A percentile compares a stretch with the other conserved stretches of the same genome.
Conservation (phyloP, 1,140 invertebrate genomes). For the Drosophila oshimai region DNA sequence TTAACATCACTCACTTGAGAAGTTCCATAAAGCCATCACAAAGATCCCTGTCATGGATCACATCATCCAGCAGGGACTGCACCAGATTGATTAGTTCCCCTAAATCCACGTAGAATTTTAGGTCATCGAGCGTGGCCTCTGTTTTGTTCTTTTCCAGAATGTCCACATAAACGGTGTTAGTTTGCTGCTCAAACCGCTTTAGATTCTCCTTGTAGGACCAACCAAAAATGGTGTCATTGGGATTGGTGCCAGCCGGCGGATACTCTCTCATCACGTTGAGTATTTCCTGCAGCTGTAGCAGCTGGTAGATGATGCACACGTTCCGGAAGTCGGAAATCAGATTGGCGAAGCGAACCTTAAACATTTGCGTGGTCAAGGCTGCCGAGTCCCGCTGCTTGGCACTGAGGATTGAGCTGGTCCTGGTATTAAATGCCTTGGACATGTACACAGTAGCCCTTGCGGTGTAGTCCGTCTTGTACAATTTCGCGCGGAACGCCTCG, state of each 20-base stretch:
- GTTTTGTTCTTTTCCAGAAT: conserved; percentile 1
- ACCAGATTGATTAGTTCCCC: conserved; percentile 37
- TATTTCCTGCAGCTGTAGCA: conserved; percentile 29
- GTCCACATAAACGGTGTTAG: conserved; percentile 36
- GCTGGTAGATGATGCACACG: conserved; percentile 22
- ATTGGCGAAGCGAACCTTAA: conserved; percentile 26
- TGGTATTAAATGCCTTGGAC: background rate
- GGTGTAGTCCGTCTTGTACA: conserved; percentile 2
- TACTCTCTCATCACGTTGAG: conserved; percentile 3
- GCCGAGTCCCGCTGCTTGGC: background rate
- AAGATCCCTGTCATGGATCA: conserved; percentile 9
- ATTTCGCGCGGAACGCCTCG: background rate
- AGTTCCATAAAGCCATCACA: conserved; percentile 30
- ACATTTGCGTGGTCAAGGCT: background rate
- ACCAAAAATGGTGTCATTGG: conserved; percentile 23
- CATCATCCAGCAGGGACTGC: conserved; percentile 3
- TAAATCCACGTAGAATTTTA: conserved; percentile 46
- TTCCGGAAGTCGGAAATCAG: conserved; percentile 5
- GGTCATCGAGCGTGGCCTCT: conserved; percentile 13
- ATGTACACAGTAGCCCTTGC: background rate
- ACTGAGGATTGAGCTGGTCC: background rate
- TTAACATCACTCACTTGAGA: conserved; percentile 15
- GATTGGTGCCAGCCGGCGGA: conserved; percentile 11
- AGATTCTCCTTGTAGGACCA: conserved; percentile 48
- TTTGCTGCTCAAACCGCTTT: conserved; percentile 23